A percentile compares a stretch with the other conserved stretches of the same genome.
phyloP scores from a whole-genome alignment of 2,113 vertebrate species.

The Nannobrachium achirus region DNA sequence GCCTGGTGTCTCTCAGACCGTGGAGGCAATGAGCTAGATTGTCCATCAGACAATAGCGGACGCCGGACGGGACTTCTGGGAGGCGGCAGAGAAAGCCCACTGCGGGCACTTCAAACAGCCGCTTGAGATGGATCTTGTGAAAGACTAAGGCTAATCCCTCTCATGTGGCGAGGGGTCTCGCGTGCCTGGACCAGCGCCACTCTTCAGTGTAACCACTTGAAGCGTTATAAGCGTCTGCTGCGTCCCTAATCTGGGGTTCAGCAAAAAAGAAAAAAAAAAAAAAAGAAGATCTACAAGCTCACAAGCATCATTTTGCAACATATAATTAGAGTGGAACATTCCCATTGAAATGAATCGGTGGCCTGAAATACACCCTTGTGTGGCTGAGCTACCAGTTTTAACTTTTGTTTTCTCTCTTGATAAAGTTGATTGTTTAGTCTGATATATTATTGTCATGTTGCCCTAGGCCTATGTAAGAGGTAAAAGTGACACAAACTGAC shows the following conservation, averaged over 20 bases:
- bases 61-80: neutral
- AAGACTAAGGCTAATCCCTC: slow-evolving; percentile 29
- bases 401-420: too few species aligned
- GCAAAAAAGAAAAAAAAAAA: slow-evolving; percentile 17
- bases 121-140: slow-evolving; percentile 18
- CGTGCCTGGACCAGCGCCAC: neutral
- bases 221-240: slow-evolving; percentile 10
- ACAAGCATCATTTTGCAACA: too few species aligned
- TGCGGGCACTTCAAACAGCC: slow-evolving; percentile 19
- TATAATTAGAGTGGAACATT: neutral
- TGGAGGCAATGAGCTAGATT: slow-evolving; percentile 1
- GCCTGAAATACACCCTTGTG: neutral
- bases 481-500: too few species aligned
- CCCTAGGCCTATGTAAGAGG: too few species aligned
- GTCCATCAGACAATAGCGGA: slow-evolving; percentile 9
- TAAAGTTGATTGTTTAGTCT: too few species aligned
- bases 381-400: too few species aligned
- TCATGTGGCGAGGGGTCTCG: neutral
- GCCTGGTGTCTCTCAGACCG: slow-evolving; percentile 11
- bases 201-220: neutral
- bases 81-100: neutral
- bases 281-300: neutral
- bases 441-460: too few species aligned
- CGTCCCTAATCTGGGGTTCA: slow-evolving; percentile 5
- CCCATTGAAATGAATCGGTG: slow-evolving; percentile 31